These are phyloP conservation scores for Trachops cirrhosus DNA, from an alignment of 2,797 vertebrate genomes.

Conservation along the genomic window DNA sequence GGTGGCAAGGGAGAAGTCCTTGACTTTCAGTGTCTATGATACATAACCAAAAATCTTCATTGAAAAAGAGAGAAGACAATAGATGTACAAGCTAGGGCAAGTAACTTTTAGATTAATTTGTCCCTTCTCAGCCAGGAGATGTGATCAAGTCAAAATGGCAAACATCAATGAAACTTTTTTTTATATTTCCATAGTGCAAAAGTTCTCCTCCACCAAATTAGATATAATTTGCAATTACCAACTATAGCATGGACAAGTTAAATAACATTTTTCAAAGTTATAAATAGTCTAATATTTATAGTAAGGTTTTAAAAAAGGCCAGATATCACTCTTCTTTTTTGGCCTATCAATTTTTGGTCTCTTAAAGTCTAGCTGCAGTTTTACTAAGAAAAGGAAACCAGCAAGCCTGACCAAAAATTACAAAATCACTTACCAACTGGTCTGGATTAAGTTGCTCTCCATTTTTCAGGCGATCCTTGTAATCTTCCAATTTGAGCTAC, in stretches of 20 bases:
- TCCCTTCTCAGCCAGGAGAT: constrained; percentile 21
- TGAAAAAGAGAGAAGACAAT: not conserved
- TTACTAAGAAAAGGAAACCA: constrained; percentile 22
- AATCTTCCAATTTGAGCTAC: constrained; percentile 94
- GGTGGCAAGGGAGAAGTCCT: not conserved
- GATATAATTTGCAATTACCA: not conserved
- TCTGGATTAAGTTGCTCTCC: constrained; percentile 93
- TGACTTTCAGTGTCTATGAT: not conserved
- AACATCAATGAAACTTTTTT: not conserved
- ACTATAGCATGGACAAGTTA: not conserved
- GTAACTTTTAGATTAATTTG: not conserved
- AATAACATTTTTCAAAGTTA: not conserved
- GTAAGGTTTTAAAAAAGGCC: not conserved
- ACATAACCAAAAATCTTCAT: not conserved
- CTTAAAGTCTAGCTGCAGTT: not conserved
- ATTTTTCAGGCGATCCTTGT: constrained; percentile 88
- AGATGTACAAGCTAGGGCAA: not conserved
- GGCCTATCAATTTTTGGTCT: not conserved
- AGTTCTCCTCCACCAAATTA: not conserved
- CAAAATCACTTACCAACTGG: constrained; percentile 88
- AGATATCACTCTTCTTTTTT: not conserved
- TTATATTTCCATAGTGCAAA: not conserved
- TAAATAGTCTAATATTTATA: not conserved
- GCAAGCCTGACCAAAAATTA: not conserved
- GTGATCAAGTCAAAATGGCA: constrained; percentile 11